Evolutionary conservation across 1,140 invertebrate species (phyloP).

Genomic region (Streblospio benedicti): DNA sequence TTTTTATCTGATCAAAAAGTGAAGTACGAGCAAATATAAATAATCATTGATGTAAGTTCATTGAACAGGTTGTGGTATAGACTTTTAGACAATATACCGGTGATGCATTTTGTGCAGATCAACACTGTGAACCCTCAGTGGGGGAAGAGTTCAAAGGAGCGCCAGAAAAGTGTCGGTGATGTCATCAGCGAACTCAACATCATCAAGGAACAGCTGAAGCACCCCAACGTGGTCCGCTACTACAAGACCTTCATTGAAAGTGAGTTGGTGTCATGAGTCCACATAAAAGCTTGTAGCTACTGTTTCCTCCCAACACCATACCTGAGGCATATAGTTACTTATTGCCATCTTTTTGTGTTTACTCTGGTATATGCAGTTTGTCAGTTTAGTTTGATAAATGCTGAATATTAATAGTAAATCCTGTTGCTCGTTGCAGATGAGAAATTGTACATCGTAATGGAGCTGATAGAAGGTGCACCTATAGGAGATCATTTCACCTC

Average conservation of each 20-base stretch:
- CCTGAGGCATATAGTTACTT: too few species aligned
- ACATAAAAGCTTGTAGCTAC: too few species aligned
- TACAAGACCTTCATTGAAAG: slow-evolving; percentile 45
- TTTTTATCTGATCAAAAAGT: too few species aligned
- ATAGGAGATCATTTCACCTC: slow-evolving; percentile 45
- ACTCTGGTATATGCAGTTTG: too few species aligned
- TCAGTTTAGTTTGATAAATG: too few species aligned
- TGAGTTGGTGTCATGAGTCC: slow-evolving; percentile 21
- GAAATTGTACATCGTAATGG: slow-evolving; percentile 48
- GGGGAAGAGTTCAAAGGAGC: slow-evolving; percentile 34
- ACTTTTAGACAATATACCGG: too few species aligned
- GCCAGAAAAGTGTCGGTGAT: slow-evolving; percentile 41
- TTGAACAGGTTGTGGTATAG: too few species aligned
- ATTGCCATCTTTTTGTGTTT: too few species aligned
- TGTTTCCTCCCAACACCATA: too few species aligned
- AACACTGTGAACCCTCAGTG: slow-evolving; percentile 37
- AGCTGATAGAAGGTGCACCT: slow-evolving; percentile 45
- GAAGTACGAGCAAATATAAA: too few species aligned
- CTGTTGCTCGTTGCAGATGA: slow-evolving; percentile 19
- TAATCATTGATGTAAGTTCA: too few species aligned
- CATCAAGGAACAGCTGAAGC: slow-evolving; percentile 44
- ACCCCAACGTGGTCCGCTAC: slow-evolving; percentile 48
- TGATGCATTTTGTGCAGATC: slow-evolving; percentile 33
- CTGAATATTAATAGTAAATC: too few species aligned
- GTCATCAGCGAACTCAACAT: slow-evolving; percentile 48